A percentile compares a stretch with the other conserved stretches of the same genome.
phyloP scores from a whole-genome alignment of 2,888 invertebrate genomes.

The Coelogynopora nodosa region DNA sequence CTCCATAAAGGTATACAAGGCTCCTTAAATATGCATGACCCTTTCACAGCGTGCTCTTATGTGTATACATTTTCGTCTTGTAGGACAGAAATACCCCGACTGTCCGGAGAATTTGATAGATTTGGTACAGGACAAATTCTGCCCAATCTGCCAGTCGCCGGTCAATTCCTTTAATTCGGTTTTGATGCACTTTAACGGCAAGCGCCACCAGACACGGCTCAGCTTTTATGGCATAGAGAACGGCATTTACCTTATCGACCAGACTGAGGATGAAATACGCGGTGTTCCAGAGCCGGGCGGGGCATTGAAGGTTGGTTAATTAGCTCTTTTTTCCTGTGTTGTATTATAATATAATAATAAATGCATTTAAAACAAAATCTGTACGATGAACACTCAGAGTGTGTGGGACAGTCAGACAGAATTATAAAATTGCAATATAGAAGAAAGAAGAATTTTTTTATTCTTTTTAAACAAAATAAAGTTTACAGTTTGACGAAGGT shows the following conservation, averaged over 20 bases:
- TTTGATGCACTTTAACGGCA: not conserved
- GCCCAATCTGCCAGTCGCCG: not conserved
- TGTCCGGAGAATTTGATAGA: not conserved
- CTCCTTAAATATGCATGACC: too few relatives aligned
- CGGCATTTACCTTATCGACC: not conserved
- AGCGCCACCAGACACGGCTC: not conserved
- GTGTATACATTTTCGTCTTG: too few relatives aligned
- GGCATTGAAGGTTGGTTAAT: too few relatives aligned
- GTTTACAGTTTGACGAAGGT: not conserved
- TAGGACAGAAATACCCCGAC: not conserved
- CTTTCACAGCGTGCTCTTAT: too few relatives aligned
- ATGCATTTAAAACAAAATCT: slow-evolving; percentile 5
- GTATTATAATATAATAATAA: too few relatives aligned
- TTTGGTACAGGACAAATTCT: not conserved
- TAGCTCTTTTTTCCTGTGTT: too few relatives aligned
- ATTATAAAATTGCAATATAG: not conserved
- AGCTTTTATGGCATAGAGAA: not conserved
- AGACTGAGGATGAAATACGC: not conserved
- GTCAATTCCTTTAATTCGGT: not conserved
- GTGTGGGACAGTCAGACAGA: not conserved
- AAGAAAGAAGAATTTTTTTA: not conserved
- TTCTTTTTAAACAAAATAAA: slow-evolving; percentile 12
- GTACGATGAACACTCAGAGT: slow-evolving; percentile 3
- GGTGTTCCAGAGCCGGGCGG: too few relatives aligned
- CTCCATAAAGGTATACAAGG: too few relatives aligned